Percentiles rank a stretch among this genome's conserved stretches.
Evolutionary conservation across 2,113 vertebrate species (phyloP).

Genomic region (Solenodon paradoxus): DNA sequence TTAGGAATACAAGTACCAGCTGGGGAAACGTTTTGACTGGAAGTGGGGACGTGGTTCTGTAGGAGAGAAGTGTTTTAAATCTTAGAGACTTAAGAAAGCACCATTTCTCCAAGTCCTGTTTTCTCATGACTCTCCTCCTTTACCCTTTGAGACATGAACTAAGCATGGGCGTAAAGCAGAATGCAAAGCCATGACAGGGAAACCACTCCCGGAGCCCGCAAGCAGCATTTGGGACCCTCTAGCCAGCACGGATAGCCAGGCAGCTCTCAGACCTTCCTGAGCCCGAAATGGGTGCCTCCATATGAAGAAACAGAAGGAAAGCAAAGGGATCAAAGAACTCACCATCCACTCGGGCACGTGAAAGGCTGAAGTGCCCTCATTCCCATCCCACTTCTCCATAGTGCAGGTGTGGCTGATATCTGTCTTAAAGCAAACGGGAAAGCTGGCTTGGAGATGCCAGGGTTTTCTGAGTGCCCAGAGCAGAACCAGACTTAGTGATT

Average conservation of each 20-base stretch:
- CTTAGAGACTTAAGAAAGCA: neutral
- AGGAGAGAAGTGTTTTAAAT: conserved; percentile 1
- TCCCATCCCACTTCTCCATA: conserved; percentile 79
- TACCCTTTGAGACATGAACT: neutral
- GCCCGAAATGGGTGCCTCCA: conserved; percentile 9
- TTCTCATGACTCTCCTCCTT: neutral
- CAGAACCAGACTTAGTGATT: neutral
- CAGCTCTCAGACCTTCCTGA: neutral
- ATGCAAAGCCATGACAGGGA: neutral
- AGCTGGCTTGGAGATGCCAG: conserved; percentile 26
- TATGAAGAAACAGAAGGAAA: conserved; percentile 49
- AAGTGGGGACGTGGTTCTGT: neutral
- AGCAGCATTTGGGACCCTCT: neutral
- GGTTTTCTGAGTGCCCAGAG: neutral
- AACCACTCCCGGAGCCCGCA: neutral
- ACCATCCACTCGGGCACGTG: conserved; percentile 84
- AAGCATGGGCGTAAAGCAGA: neutral
- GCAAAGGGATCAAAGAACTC: conserved; percentile 71
- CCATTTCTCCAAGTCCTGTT: conserved; percentile 16
- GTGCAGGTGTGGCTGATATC: neutral
- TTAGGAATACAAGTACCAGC: neutral
- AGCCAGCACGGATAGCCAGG: neutral
- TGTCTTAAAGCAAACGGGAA: conserved; percentile 47
- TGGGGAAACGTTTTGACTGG: neutral
- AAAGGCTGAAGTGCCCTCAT: conserved; percentile 77